A percentile compares a stretch with the other conserved stretches of the same genome.
Evolutionary conservation across 2,113 vertebrate species (phyloP).

Genomic region (Microcebus jonahi): DNA sequence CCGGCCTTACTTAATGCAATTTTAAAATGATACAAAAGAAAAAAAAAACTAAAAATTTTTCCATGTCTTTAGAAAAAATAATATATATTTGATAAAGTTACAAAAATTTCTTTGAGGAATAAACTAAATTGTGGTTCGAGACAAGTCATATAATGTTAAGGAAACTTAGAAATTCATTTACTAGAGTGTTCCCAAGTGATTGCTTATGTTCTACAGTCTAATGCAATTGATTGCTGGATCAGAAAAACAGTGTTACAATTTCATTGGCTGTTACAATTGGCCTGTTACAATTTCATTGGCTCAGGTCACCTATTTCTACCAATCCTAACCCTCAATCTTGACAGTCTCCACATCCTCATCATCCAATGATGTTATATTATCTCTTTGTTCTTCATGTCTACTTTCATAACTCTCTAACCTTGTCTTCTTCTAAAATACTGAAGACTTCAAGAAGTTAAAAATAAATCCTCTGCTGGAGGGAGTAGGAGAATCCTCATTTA

Average conservation of each 20-base stretch:
- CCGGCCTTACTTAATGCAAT: not conserved
- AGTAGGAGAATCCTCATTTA: not conserved
- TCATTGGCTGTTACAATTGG: not conserved
- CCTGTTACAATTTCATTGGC: not conserved
- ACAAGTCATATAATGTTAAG: not conserved
- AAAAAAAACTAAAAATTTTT: not conserved
- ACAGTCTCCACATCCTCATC: not conserved
- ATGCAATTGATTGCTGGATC: not conserved
- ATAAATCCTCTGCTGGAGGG: not conserved
- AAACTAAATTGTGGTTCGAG: not conserved
- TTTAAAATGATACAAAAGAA: not conserved
- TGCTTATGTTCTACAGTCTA: not conserved
- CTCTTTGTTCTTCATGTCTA: not conserved
- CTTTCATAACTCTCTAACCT: not conserved
- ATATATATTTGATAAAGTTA: not conserved
- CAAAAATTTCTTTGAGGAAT: not conserved
- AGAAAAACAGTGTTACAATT: not conserved
- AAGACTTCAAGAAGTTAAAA: not conserved
- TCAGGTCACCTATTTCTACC: not conserved
- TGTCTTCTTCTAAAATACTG: not conserved
- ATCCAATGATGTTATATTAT: not conserved
- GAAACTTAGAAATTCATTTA: not conserved
- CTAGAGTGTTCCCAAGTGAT: not conserved
- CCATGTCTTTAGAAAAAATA: not conserved
- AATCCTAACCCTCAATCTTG: not conserved